Evolutionary conservation across 1,140 invertebrate species (phyloP).

Genomic region (Macrosteles quadrilineatus): DNA sequence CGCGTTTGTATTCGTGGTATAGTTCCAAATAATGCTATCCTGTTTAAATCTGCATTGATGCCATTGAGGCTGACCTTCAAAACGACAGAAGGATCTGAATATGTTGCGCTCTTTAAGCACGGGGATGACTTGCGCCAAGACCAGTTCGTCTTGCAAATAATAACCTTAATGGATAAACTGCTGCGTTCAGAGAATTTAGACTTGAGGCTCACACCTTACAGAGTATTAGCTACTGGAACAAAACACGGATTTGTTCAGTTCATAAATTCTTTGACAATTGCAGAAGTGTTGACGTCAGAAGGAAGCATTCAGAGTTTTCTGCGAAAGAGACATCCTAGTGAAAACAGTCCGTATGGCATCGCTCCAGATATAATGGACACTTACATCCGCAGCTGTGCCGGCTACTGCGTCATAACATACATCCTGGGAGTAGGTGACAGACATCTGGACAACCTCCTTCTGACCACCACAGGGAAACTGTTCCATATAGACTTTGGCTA

Average conservation of each 20-base stretch:
- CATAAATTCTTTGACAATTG: constrained; percentile 91
- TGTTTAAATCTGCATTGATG: constrained; percentile 98
- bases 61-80: constrained; percentile 94
- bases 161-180: constrained; percentile 97
- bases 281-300: constrained; percentile 85
- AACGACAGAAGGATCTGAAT: constrained; percentile 80
- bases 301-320: constrained; percentile 91
- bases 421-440: constrained; percentile 96
- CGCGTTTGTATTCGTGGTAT: constrained; percentile 89
- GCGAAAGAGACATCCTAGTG: constrained; percentile 83
- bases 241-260: constrained; percentile 97
- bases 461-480: constrained; percentile 86
- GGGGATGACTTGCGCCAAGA: constrained; percentile 99
- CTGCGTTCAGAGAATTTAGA: constrained; percentile 92
- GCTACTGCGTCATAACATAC: constrained; percentile 99
- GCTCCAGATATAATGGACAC: constrained; percentile 95
- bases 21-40: constrained; percentile 80
- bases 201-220: constrained; percentile 93
- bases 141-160: constrained; percentile 96
- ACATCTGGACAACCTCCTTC: constrained; percentile 95
- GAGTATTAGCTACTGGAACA: constrained; percentile 89
- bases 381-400: constrained; percentile 96
- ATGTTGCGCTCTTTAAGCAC: constrained; percentile 97
- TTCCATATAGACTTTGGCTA: constrained; percentile 99
- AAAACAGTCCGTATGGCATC: constrained; percentile 88